Conservation (phyloP, 2,113 vertebrate genomes). For the Neopipo cinnamomea region DNA sequence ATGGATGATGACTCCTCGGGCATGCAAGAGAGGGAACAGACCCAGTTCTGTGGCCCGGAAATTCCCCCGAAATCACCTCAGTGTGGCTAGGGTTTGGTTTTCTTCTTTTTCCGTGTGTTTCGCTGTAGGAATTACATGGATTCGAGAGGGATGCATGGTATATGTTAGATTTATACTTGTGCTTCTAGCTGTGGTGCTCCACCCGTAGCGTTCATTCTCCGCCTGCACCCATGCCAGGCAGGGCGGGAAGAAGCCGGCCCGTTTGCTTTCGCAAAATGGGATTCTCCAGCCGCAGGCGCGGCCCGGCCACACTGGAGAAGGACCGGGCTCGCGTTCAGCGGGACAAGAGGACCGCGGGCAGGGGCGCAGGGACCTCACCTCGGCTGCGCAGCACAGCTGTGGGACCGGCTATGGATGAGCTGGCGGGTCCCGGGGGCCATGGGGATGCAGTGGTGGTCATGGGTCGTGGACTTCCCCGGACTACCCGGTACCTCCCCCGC, state of each 20-base stretch:
- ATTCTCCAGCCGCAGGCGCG: not conserved
- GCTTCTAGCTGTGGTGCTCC: not conserved
- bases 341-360: no score
- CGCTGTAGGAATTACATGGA: not conserved
- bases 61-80: not conserved
- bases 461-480: not conserved
- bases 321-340: fast-evolving
- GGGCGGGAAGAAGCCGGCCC: not conserved
- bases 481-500: fast-evolving
- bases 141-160: not conserved
- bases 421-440: not conserved
- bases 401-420: not conserved
- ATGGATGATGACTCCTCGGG: not conserved
- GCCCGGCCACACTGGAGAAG: not conserved
- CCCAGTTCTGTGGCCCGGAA: not conserved
- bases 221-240: not conserved
- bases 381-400: not conserved
- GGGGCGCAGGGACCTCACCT: fast-evolving
- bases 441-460: not conserved
- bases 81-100: not conserved
- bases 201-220: fast-evolving
- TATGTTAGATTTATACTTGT: no score
- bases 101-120: not conserved
- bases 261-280: not conserved
- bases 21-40: not conserved